A percentile compares a stretch with the other conserved stretches of the same genome.
These are phyloP conservation scores for Notospermus geniculatus DNA, from an alignment of 1,140 invertebrate genomes.

Conservation along the genomic window DNA sequence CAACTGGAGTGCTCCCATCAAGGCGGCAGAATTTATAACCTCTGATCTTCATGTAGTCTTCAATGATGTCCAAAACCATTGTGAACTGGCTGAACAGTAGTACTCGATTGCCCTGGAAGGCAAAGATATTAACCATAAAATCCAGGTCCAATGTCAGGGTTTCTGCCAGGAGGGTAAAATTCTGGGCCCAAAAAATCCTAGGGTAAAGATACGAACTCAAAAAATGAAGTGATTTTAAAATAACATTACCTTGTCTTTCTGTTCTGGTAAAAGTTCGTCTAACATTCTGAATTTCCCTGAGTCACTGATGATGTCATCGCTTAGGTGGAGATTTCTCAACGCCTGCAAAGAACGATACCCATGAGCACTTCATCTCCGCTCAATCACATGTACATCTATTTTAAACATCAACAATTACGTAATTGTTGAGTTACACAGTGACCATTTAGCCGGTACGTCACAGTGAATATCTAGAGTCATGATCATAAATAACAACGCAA, in stretches of 20 bases:
- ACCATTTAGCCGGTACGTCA: not conserved
- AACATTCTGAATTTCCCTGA: conserved; percentile 61
- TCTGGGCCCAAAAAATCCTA: too few species aligned
- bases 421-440: not conserved
- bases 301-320: conserved; percentile 47
- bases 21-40: conserved; percentile 48
- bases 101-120: conserved; percentile 61
- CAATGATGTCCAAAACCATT: conserved; percentile 80
- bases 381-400: too few species aligned
- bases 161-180: too few species aligned
- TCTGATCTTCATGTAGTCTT: conserved; percentile 46
- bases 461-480: too few species aligned
- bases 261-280: conserved; percentile 55
- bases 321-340: too few species aligned
- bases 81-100: conserved; percentile 94
- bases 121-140: not conserved
- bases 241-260: conserved; percentile 56
- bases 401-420: too few species aligned
- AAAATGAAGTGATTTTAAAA: too few species aligned
- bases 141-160: too few species aligned
- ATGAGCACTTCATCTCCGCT: too few species aligned
- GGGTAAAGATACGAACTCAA: too few species aligned
- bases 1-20: conserved; percentile 54
- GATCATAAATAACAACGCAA: too few species aligned
- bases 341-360: too few species aligned